A percentile compares a stretch with the other conserved stretches of the same genome.
Conservation (phyloP, 2,888 invertebrate genomes). For the Dyspetes luteomarginatus region DNA sequence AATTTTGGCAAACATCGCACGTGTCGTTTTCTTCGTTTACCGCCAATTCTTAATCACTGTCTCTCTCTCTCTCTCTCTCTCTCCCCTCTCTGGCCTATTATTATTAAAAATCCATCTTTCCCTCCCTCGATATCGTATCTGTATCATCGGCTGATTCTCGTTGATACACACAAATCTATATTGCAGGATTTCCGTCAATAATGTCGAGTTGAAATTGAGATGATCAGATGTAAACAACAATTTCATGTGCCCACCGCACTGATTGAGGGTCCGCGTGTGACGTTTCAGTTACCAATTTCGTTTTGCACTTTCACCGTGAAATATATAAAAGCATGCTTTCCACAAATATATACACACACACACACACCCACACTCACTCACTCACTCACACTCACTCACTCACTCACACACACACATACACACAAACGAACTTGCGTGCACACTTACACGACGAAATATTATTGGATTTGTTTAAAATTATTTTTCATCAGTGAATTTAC, state of each 20-base stretch:
- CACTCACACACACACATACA: background rate
- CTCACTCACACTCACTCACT: conserved; percentile 10
- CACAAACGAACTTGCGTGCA: background rate
- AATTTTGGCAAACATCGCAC: conserved; percentile 81
- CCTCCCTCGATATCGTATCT: background rate
- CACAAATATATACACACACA: conserved; percentile 9
- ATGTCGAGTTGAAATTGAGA: background rate
- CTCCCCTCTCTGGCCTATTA: conserved; percentile 1
- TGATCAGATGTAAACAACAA: conserved; percentile 26
- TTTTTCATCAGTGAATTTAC: conserved; percentile 19
- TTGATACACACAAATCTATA: conserved; percentile 4
- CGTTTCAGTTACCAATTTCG: conserved; percentile 60
- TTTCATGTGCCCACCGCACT: conserved; percentile 31
- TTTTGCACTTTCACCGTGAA: conserved; percentile 65
- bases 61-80: background rate
- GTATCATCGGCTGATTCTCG: conserved; percentile 11
- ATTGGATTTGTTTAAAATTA: background rate
- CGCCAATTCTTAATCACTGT: conserved; percentile 34
- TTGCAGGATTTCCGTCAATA: background rate
- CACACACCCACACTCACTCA: background rate
- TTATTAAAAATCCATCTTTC: conserved; percentile 55
- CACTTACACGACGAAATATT: conserved; percentile 8
- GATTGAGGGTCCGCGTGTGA: conserved; percentile 10
- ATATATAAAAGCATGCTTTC: conserved; percentile 52
- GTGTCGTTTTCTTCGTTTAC: conserved; percentile 44